phyloP scores from a whole-genome alignment of 2,888 invertebrate genomes.

The Drosophila colorata region DNA sequence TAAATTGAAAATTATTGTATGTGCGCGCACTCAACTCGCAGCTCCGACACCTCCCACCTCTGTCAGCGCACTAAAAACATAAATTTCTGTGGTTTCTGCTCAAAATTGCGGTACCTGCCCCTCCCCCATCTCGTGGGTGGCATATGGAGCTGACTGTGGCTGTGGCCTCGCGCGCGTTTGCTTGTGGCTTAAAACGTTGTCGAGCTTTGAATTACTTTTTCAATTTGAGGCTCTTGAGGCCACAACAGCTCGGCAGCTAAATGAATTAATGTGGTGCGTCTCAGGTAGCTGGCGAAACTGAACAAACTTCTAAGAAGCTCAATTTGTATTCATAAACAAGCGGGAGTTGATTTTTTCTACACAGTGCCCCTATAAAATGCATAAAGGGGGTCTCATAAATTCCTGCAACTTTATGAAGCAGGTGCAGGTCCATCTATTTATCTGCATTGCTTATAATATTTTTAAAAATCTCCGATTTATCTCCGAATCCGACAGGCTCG shows the following conservation, averaged over 20 bases:
- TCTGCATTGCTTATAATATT: too few species aligned
- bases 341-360: constrained; percentile 1
- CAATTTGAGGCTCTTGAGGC: constrained; percentile 70
- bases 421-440: too few species aligned
- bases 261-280: constrained; percentile 68
- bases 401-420: too few species aligned
- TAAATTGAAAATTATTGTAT: constrained; percentile 81
- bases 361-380: too few species aligned
- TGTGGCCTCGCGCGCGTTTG: constrained; percentile 35
- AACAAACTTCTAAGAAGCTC: constrained; percentile 39
- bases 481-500: too few species aligned
- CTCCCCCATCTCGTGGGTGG: constrained; percentile 6
- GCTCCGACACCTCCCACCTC: constrained; percentile 32
- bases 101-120: constrained; percentile 55
- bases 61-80: constrained; percentile 62
- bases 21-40: constrained; percentile 72
- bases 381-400: too few species aligned
- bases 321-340: constrained; percentile 68
- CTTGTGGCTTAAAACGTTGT: constrained; percentile 53
- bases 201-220: constrained; percentile 73
- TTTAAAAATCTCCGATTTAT: too few species aligned
- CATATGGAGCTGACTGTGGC: constrained; percentile 25
- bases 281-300: constrained; percentile 35
- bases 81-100: constrained; percentile 72
- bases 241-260: constrained; percentile 60